Evolutionary conservation across 2,113 vertebrate species (phyloP), one percentile per base, ranked within the genome.

Genomic region (Chrysochloris asiatica): DNA sequence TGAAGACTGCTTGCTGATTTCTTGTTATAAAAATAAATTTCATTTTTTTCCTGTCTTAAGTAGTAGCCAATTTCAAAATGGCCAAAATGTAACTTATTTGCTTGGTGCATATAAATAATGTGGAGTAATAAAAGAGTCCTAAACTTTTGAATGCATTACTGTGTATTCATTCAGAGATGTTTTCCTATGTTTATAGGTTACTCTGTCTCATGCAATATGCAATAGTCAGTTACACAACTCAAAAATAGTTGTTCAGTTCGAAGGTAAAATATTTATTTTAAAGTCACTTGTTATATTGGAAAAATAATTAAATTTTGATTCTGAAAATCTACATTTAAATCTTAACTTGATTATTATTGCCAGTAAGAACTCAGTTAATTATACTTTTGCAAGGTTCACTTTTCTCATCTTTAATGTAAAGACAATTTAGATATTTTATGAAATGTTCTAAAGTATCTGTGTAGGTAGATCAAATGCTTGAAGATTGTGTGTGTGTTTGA

Each of bases 371-470:
- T 79, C 72, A 80, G 26, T 86, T 86, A 45, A 54, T 69, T 69
- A 50, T 28, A 71, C 16, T 76, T 86, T 72, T 56, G 38, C 56
- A 52, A 75, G 17, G 1, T 30, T 92, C 45, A 71, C n/a, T 22
- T 90, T 77, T 94, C 61, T 84, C 33, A 81, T 75, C 28, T 63
- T 33, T 61, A 88, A 54, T 45, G 45, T 41, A 24, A 94, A 93
- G 69, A 77, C 21, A 85, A 65, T 59, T 4, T n/a, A n/a, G n/a
- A 33, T 73, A 69, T 13, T 85, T 77, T 47, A 61, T 9, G 73
- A 30, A 95, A 6, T 1, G 52, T 9, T 3, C 56, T 63, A 30
- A 86, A 36, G 33, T 45, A 67, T 72, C n/a, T 71, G 47, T 19
- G 43, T 0, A 28, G 13, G 2, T 21, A 89, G 3, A 72, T 21